A percentile compares a stretch with the other conserved stretches of the same genome.
phyloP scores from a whole-genome alignment of 1,140 invertebrate species.

The Pseudomyrmex concolor region DNA sequence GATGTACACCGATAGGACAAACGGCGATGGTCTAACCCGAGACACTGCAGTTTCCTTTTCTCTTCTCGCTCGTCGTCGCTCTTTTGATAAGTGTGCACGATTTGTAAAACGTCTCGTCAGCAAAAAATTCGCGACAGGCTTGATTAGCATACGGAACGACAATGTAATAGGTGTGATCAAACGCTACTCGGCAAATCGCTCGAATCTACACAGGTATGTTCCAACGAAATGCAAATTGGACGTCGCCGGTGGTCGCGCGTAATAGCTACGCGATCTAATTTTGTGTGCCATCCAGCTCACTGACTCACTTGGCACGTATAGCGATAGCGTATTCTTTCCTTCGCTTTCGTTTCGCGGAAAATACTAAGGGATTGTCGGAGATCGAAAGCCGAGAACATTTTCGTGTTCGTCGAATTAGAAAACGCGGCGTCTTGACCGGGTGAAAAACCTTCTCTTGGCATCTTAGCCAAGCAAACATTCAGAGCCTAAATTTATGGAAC shows the following conservation, averaged over 20 bases:
- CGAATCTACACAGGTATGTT: conserved; percentile 68
- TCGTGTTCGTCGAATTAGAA: neutral
- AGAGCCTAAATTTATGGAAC: neutral
- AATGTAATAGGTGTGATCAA: conserved; percentile 55
- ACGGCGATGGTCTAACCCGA: conserved; percentile 21
- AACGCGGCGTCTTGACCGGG: neutral
- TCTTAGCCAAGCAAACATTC: neutral
- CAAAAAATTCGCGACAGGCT: conserved; percentile 41
- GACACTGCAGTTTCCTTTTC: neutral
- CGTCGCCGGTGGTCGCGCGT: conserved; percentile 59
- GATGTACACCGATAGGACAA: conserved; percentile 48
- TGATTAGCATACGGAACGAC: conserved; percentile 34
- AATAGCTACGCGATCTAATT: conserved; percentile 72
- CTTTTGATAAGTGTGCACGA: conserved; percentile 34
- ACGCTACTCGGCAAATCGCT: conserved; percentile 40
- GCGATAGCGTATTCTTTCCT: conserved; percentile 66
- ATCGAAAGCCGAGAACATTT: conserved; percentile 47
- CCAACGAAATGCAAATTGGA: conserved; percentile 66
- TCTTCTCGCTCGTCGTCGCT: neutral
- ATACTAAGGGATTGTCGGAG: conserved; percentile 44
- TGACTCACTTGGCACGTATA: conserved; percentile 73
- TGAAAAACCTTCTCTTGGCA: no score
- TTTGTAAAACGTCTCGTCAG: conserved; percentile 35
- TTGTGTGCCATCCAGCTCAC: conserved; percentile 70
- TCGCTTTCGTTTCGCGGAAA: conserved; percentile 54